Base-by-base conservation (phyloP, 1,140 invertebrate genomes). In the Helicoverpa zea region DNA sequence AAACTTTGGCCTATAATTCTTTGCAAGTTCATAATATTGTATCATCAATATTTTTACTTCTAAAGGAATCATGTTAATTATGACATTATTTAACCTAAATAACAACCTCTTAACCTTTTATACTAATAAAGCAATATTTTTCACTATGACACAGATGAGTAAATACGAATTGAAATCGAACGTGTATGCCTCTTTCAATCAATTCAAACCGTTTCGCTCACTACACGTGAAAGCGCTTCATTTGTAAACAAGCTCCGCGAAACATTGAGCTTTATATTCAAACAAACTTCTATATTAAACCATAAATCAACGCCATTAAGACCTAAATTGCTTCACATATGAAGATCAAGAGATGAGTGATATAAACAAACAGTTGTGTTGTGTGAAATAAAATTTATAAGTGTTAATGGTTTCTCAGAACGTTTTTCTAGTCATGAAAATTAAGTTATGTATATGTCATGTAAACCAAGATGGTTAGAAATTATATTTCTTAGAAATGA, bases 191-290 rank as follows among this genome's bases (percentile, higher is more conserved):
- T 66, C 58, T 77, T 64, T 49, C 75, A 77, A 66, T 77, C 74
- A 66, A 77, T 43, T 9, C 35, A 14, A 63, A 63, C 29, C 58
- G 75, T 77, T 77, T 64, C 61, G 47, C 49, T 66, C 61, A 30
- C 23, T 52, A 66, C 12, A 66, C n/a, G 58, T 77, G 59, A 77
- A 77, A 66, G 49, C 75, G 61, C 23, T 51, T 66, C 59, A 18
- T 77, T 66, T 30, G 61, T 66, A 54, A 77, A 77, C 43, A 68
- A 49, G 49, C 64, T 5, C 35, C 35, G 35, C 16, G n/a, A 9
- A n/a, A 47, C 3, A 35, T 3, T 35, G 16, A 47, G 49, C 14
- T 68, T 13, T 49, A 49, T 11, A 10, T 49, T 49, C 43, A n/a
- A 49, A 11, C 64, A 23, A 68, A 49, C 64, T 68, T 49, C 13